These are phyloP conservation scores for Falco naumanni DNA, from an alignment of 2,797 vertebrate species.

Conservation along the genomic window DNA sequence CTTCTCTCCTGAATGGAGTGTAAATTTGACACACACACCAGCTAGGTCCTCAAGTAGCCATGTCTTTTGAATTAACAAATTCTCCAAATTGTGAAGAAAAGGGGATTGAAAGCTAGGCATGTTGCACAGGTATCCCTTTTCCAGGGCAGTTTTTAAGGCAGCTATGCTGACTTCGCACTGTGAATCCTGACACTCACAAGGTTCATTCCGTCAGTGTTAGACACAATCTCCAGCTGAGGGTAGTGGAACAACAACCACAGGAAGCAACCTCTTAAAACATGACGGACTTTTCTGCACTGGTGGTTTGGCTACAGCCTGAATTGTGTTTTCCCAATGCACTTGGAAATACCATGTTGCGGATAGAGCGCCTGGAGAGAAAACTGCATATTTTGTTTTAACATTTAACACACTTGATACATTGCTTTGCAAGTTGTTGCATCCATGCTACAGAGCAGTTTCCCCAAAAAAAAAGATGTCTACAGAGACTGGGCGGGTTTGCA, in stretches of 20 bases:
- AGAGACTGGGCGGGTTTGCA: not conserved
- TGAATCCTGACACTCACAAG: not conserved
- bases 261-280: not conserved
- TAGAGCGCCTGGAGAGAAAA: not conserved
- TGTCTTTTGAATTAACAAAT: not conserved
- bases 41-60: not conserved
- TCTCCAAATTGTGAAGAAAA: not conserved
- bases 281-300: not conserved
- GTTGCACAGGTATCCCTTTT: not conserved
- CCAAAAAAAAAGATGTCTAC: not conserved
- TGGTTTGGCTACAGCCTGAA: not conserved
- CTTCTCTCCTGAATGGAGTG: not conserved
- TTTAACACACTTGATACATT: not conserved
- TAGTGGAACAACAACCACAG: not conserved
- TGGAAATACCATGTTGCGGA: not conserved
- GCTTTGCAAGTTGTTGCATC: not conserved
- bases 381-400: not conserved
- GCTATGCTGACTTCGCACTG: not conserved
- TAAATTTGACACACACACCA: not conserved
- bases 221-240: not conserved
- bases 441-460: not conserved
- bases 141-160: not conserved
- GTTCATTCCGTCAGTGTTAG: not conserved
- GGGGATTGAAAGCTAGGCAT: not conserved
- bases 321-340: not conserved